Evolutionary conservation across 1,140 invertebrate species (phyloP).

Genomic region (Lysiphlebus fabarum): DNA sequence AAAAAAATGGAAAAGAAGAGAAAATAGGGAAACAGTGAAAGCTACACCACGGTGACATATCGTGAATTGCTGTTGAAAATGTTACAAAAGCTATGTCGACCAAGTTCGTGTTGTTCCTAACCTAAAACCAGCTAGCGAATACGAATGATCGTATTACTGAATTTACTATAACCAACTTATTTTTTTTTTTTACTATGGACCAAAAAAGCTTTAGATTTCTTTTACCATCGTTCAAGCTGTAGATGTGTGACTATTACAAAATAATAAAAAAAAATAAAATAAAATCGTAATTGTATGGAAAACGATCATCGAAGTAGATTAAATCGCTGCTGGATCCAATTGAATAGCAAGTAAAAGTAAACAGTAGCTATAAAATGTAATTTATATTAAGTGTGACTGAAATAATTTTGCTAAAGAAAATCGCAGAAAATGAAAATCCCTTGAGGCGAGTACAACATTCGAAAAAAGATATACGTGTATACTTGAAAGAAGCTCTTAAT

Average conservation of each 20-base stretch:
- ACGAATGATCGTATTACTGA: constrained; percentile 49
- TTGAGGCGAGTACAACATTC: too few species aligned
- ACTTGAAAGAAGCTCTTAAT: constrained; percentile 14
- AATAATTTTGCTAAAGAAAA: too few species aligned
- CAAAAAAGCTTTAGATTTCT: constrained; percentile 14
- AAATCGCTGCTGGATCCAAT: too few species aligned
- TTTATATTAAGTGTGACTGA: too few species aligned
- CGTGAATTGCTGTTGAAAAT: constrained; percentile 42
- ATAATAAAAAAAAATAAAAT: not conserved
- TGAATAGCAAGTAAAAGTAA: too few species aligned
- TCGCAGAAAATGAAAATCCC: too few species aligned
- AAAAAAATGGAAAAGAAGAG: constrained; percentile 24
- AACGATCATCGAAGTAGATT: too few species aligned
- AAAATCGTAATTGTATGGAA: too few species aligned
- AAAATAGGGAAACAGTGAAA: constrained; percentile 21
- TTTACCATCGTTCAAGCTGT: constrained; percentile 28
- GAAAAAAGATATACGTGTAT: too few species aligned
- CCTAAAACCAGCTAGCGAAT: constrained; percentile 36
- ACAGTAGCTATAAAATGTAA: too few species aligned
- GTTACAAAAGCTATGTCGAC: constrained; percentile 37
- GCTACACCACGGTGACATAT: constrained; percentile 37
- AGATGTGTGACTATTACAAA: constrained; percentile 5
- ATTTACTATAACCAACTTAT: constrained; percentile 12
- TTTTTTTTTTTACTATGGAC: not conserved
- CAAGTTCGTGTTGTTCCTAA: constrained; percentile 24